Base-by-base conservation (phyloP, 2,113 vertebrate genomes). In the Budorcas taxicolor region DNA sequence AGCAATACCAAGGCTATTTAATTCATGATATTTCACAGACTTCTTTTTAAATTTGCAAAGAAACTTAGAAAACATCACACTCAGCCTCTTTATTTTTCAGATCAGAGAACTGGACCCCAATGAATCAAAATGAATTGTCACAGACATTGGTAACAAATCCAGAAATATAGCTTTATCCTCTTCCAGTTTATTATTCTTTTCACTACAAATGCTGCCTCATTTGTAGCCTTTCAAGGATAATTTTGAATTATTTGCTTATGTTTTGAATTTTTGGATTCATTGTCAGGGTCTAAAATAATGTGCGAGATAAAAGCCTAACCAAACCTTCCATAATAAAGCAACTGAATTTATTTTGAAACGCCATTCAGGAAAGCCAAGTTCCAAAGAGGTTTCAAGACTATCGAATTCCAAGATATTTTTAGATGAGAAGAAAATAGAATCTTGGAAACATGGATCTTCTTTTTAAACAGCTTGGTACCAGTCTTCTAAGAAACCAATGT, bases 341-440 rank as follows among this genome's bases (percentile, higher is more conserved):
- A 89, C 88, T 91, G 86, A 62, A 84, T 97, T 93, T 96, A 97
- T 97, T 97, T 97, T 90, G 82, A 91, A 91, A 92, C 29, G 16
- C 55, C 67, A 93, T 97, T 96, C 64, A 97, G 50, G 47, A 76
- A 95, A 94, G 93, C 94, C 94, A 97, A 97, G 29, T 96, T 97
- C 90, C 84, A 57, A 81, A 87, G 25, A 23, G 85, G 29, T 62
- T 89, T 92, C 67, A 84, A 92, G 62, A 89, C 67, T 86, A 89
- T 67, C 5, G 0, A 29, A 52, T 95, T 96, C 76, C 89, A 97
- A 85, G 95, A 53, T 97, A 97, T 93, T 97, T 98, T 98, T 94
- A 97, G 94, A 95, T 67, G 29, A 87, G 82, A 97, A 90, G 87
- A 84, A 74, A 97, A 96, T 96, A 96, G 92, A 91, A 96, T 92